Base-by-base conservation (phyloP, 2,113 vertebrate species). In the Salminus brasiliensis region DNA sequence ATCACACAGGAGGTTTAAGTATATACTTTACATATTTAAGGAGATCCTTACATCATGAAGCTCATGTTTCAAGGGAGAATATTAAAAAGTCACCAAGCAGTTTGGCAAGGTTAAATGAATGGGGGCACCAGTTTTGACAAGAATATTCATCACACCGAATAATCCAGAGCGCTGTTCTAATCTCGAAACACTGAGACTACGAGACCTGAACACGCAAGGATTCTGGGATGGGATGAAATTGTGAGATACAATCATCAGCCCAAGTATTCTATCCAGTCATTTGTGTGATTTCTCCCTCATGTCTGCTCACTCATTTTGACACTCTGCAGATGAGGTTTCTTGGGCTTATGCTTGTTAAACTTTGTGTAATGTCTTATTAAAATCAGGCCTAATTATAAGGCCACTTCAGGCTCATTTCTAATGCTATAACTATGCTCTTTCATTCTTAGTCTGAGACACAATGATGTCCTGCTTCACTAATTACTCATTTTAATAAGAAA, bases 21-120 rank as follows among this genome's bases (percentile, higher is more conserved):
- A 79, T 87, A 91, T 91, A 88, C 86, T 93, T 93, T 91, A 91
- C 91, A 92, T 92, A 93, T 92, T 93, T 92, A 90, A 92, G 86
- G 86, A 86, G 87, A 69, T 87, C 62, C 89, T 91, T 91, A 90
- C 91, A 92, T 91, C 86, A 88, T 90, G 89, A 55, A 90, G 87
- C 89, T 63, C 78, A 30, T 90, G 90, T 90, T 84, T 80, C 89
- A 89, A 75, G 76, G 83, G 75, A 52, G 75, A 25, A 81, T 87
- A 85, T 88, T 47, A 87, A 89, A 85, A 88, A 91, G 90, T 90
- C 90, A 85, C 21, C 74, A 79, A 43, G 77, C 77, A 88, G 86
- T 91, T 80, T 83, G 79, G 16, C 57, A 78, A 89, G 88, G 89
- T 90, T 91, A 90, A 89, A 84, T 75, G 81, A 80, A 87, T 75